Percentiles rank a stretch among this genome's conserved stretches.
These are phyloP conservation scores for Corythaeola cristata DNA, from an alignment of 2,113 vertebrate species.

Conservation along the genomic window DNA sequence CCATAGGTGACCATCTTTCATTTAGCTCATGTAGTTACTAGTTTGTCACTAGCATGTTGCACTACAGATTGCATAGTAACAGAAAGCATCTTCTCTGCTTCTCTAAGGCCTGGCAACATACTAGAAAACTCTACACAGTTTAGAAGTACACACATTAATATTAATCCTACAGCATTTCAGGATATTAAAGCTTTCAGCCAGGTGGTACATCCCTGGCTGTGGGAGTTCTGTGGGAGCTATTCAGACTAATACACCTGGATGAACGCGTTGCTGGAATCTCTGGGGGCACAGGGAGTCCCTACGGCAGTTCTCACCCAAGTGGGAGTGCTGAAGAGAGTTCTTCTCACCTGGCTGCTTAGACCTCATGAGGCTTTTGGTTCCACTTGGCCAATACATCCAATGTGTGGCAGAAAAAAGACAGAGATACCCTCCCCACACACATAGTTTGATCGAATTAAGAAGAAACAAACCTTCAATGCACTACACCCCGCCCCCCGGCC, in stretches of 20 bases:
- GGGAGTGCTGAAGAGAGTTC: neutral
- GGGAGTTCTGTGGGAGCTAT: neutral
- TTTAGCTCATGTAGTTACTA: neutral
- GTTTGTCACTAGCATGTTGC: neutral
- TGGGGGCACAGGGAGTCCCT: neutral
- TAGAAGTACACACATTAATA: neutral
- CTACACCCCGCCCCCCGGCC: neutral
- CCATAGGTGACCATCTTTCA: neutral
- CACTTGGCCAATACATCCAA: neutral
- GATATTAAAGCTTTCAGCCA: neutral
- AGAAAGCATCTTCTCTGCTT: neutral
- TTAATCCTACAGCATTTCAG: neutral
- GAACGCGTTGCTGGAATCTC: neutral
- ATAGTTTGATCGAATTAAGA: neutral
- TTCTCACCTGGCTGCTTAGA: neutral
- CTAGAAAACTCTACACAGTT: neutral
- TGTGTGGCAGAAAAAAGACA: neutral
- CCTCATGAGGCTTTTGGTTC: neutral
- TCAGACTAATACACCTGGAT: neutral
- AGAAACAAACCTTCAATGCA: neutral
- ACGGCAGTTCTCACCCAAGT: neutral
- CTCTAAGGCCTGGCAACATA: neutral
- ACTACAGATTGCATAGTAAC: neutral
- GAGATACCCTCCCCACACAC: neutral
- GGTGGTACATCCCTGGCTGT: neutral